phyloP scores from a whole-genome alignment of 1,140 invertebrate genomes.

The Drosophila funebris region DNA sequence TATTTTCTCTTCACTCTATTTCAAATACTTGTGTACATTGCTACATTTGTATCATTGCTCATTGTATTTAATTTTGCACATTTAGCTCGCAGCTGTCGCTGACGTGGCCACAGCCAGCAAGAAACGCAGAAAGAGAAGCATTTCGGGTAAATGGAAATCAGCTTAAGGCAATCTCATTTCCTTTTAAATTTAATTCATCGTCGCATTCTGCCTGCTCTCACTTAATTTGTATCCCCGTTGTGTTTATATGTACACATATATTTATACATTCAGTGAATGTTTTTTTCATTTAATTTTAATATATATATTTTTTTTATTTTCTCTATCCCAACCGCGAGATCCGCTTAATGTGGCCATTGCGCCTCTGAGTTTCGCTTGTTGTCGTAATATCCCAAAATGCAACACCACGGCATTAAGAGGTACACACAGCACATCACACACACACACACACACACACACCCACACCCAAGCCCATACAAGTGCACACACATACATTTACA shows the following conservation, averaged over 20 bases:
- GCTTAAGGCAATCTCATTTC: slow-evolving; percentile 63
- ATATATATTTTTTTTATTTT: slow-evolving; percentile 21
- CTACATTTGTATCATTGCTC: background rate
- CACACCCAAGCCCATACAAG: slow-evolving; percentile 5
- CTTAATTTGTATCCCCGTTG: slow-evolving; percentile 53
- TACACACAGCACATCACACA: slow-evolving; percentile 14
- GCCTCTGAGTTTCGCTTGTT: slow-evolving; percentile 27
- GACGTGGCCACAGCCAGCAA: background rate
- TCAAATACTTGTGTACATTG: too few species aligned
- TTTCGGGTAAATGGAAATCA: slow-evolving; percentile 12
- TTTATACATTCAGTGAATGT: slow-evolving; percentile 44
- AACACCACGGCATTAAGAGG: slow-evolving; percentile 51
- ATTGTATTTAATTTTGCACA: slow-evolving; percentile 10
- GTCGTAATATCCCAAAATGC: slow-evolving; percentile 58
- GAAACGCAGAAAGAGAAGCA: slow-evolving; percentile 10
- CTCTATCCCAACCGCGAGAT: slow-evolving; percentile 42
- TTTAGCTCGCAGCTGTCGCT: background rate
- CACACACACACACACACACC: background rate
- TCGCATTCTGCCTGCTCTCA: slow-evolving; percentile 30
- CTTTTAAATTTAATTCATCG: slow-evolving; percentile 73
- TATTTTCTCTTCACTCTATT: too few species aligned
- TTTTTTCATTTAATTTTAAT: slow-evolving; percentile 28
- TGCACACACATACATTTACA: background rate
- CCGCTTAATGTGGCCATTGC: slow-evolving; percentile 61
- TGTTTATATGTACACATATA: slow-evolving; percentile 12